phyloP scores from a whole-genome alignment of 2,113 vertebrate genomes.

The Nerophis lumbriciformis region DNA sequence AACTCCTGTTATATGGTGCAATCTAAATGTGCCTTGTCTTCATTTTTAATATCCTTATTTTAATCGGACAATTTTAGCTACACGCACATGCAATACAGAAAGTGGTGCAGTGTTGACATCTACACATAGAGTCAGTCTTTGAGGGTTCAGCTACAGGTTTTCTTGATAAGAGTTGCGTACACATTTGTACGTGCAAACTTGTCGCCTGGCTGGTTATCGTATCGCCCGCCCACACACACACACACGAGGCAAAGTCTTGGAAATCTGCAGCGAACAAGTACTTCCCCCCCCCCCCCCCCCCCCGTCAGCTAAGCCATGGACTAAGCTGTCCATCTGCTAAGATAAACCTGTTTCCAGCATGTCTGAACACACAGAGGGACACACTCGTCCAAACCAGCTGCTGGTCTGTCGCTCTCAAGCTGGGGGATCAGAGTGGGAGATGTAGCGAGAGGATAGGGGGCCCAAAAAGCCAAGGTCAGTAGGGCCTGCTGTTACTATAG shows the following conservation, averaged over 20 bases:
- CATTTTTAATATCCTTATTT: not conserved
- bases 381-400: constrained; percentile 69
- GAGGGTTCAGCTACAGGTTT: constrained; percentile 48
- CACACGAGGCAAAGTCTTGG: not conserved
- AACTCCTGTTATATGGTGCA: not conserved
- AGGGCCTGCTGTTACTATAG: constrained; percentile 28
- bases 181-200: constrained; percentile 18
- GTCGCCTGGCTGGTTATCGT: constrained; percentile 6
- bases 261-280: not conserved
- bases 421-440: constrained; percentile 1
- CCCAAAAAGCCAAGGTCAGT: constrained; percentile 46
- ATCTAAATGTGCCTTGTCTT: not conserved
- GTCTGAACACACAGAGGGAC: constrained; percentile 52
- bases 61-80: not conserved
- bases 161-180: constrained; percentile 41
- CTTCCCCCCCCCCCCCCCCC: too few relatives aligned
- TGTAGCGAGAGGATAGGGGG: constrained; percentile 59
- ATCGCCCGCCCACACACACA: not conserved
- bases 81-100: not conserved
- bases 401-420: constrained; percentile 21
- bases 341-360: constrained; percentile 32
- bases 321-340: constrained; percentile 35
- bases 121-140: constrained; percentile 5
- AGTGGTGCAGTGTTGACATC: not conserved
- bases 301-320: constrained; percentile 11